phyloP scores from a whole-genome alignment of 2,113 vertebrate genomes.

The Ibidorhyncha struthersii region DNA sequence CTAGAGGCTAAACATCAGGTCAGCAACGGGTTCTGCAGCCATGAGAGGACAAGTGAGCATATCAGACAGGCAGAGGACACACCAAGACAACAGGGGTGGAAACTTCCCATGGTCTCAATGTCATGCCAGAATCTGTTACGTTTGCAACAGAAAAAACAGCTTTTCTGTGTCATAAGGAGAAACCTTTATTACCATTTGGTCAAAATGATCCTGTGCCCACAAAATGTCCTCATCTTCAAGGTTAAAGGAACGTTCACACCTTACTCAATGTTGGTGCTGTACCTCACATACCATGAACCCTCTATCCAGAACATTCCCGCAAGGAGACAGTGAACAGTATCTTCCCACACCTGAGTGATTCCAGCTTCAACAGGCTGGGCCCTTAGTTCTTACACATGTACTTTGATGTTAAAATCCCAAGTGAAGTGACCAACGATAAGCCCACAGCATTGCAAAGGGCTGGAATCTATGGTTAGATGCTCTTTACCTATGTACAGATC shows the following conservation, averaged over 20 bases:
- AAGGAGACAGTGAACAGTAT: background rate
- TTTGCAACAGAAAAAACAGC: background rate
- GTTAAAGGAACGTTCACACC: background rate
- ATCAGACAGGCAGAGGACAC: background rate
- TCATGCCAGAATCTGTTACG: background rate
- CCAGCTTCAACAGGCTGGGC: background rate
- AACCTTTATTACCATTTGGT: background rate
- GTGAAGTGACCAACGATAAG: background rate
- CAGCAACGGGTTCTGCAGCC: background rate
- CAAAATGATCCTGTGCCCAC: background rate
- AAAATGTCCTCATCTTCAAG: background rate
- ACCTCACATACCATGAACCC: background rate
- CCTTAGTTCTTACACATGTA: background rate
- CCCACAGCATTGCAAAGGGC: background rate
- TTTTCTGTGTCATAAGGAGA: background rate
- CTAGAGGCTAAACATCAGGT: background rate
- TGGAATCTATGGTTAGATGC: background rate
- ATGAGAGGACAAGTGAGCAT: fast-evolving
- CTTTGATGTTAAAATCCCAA: background rate
- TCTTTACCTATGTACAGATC: background rate
- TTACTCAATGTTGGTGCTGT: background rate
- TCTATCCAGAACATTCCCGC: background rate
- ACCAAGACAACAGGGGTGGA: background rate
- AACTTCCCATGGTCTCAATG: background rate
- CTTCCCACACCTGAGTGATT: background rate